Evolutionary conservation across 2,888 invertebrate species (phyloP), one percentile per base, ranked within the genome.

Genomic region (Drosophila emarginata): DNA sequence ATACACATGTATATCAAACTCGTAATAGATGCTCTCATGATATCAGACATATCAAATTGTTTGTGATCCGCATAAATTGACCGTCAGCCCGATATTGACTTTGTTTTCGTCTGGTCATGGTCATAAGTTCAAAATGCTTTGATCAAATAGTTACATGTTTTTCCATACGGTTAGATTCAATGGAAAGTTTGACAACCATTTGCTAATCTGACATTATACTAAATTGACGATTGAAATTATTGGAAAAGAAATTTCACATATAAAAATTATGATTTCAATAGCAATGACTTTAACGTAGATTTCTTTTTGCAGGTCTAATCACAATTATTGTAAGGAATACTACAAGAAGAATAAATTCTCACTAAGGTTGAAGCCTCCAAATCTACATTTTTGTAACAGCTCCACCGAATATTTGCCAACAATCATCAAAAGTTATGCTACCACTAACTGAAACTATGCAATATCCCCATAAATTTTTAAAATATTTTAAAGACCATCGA

Each of bases 11-110:
- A 37, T 56, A 56, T 37, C 32, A 56, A 37, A 56, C 21, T 37
- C 45, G 23, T 51, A 18, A 18, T 61, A 11, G 36, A 51, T 21
- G 52, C 14, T 37, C 15, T 52, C 37, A 61, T 21, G 36, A 26
- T 14, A 51, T 53, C 37, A 15, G 37, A 51, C 32, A 50, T 36
- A 18, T 12, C n/a, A 51, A 12, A 37, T 21, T 60, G 37, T 37
- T 60, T 23, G 60, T 50, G 61, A 45, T 45, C 21, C 45, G 45
- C 45, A 45, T 45, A 45, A 45, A 45, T 45, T 39, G 39, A 39
- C 39, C 36, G 11, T 32, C 9, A 54, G 12, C 54, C 23, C 28
- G 53, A n/a, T 23, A 53, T 28, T 53, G 53, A 53, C 23, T n/a
- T 53, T 52, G 18, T 23, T 52, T n/a, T 52, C 26, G 23, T 26